These are phyloP conservation scores for Xenus cinereus DNA, from an alignment of 2,113 vertebrate genomes.

Conservation along the genomic window DNA sequence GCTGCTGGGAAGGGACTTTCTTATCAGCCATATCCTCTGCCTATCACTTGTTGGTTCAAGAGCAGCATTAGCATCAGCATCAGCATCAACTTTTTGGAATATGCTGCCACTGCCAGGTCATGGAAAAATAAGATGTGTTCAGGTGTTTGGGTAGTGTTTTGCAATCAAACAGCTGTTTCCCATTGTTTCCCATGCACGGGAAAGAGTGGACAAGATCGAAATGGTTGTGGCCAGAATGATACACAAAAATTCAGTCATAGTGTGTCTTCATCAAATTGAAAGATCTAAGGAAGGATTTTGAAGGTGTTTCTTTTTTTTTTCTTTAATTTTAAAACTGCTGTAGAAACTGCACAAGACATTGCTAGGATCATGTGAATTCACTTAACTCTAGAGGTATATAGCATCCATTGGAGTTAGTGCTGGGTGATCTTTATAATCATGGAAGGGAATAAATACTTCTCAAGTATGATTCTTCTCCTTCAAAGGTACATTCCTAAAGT, in stretches of 20 bases:
- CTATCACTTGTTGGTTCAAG: not conserved
- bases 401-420: not conserved
- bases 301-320: not conserved
- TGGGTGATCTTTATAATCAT: not conserved
- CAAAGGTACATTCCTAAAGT: not conserved
- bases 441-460: not conserved
- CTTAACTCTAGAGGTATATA: not conserved
- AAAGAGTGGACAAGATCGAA: not conserved
- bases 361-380: not conserved
- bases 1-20: not conserved
- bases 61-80: not conserved
- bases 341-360: not conserved
- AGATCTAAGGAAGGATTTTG: not conserved
- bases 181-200: not conserved
- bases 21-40: rapidly evolving
- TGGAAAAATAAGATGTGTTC: not conserved
- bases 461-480: not conserved
- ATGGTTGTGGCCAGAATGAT: not conserved
- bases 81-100: not conserved
- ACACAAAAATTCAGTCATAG: not conserved
- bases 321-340: not conserved
- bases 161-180: not conserved
- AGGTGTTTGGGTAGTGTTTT: not conserved
- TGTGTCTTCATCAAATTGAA: not conserved
- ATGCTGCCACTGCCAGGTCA: not conserved